Base-by-base conservation (phyloP, 2,888 invertebrate genomes). In the Aplocera efformata region DNA sequence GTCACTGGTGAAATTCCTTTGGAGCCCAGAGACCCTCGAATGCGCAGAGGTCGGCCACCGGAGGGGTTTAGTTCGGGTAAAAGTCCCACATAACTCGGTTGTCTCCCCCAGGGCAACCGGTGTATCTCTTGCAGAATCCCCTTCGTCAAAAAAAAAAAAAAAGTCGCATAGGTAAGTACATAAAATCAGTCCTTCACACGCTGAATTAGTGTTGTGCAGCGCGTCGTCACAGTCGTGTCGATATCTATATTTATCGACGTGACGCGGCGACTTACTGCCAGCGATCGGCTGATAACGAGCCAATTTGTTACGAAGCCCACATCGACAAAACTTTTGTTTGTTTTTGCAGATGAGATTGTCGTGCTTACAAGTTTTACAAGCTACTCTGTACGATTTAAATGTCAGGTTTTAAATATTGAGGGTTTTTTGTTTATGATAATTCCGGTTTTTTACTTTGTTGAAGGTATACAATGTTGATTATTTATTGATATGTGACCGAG, bases 181-280 rank as follows among this genome's bases (percentile, higher is more conserved):
- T 46, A 61, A 63, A 58, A 68, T 64, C 61, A 59, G 58, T 56
- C 60, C 58, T 67, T 63, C 72, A 62, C 6, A 23, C 13, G 28
- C 9, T 70, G 60, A 75, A 68, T 74, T 75, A 77, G 78, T 74
- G 76, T 46, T 72, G 73, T 60, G 59, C 70, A 51, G 58, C 53
- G 66, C 62, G 67, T 61, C 67, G 61, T 64, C 71, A n/a, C n/a
- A 63, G 70, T 17, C 64, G 57, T 72, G 72, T 76, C 76, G 73
- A 75, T 74, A 73, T 74, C 73, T 72, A 76, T 79, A 76, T 77
- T 79, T 79, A 79, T 77, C 75, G 74, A 71, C 62, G 65, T 72
- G 71, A 70, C 69, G 65, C 67, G 50, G 63, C 73, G 71, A 79
- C 75, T 81, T 83, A 83, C 79, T 70, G 74, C 72, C 67, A 57